Evolutionary conservation across 2,888 invertebrate species (phyloP).

Genomic region (Nomada flava): DNA sequence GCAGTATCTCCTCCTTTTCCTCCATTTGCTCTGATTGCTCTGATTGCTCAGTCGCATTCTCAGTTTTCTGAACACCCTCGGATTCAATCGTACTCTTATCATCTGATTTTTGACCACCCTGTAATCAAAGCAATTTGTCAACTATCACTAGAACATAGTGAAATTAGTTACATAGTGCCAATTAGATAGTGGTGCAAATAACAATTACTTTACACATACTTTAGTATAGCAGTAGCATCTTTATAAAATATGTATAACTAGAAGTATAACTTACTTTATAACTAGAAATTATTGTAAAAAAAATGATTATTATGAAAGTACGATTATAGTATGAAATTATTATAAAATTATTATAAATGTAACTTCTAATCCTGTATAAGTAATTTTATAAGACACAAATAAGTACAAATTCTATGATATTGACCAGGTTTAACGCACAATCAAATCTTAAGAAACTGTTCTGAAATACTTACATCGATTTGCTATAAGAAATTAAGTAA

Average conservation of each 20-base stretch:
- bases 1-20: slow-evolving; percentile 81
- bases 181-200: slow-evolving; percentile 47
- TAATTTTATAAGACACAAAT: slow-evolving; percentile 4
- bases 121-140: slow-evolving; percentile 82
- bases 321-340: too few species aligned
- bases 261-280: slow-evolving; percentile 16
- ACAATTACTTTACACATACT: slow-evolving; percentile 1
- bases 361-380: background rate
- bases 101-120: slow-evolving; percentile 82
- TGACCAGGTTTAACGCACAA: background rate
- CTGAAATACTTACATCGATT: slow-evolving; percentile 45
- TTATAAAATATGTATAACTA: slow-evolving; percentile 1
- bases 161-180: slow-evolving; percentile 40
- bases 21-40: slow-evolving; percentile 81
- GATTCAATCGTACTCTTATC: slow-evolving; percentile 82
- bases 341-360: background rate
- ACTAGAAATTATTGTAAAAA: background rate
- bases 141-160: slow-evolving; percentile 47
- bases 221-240: background rate
- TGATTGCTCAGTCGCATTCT: slow-evolving; percentile 80
- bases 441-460: slow-evolving; percentile 7
- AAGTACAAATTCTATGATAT: slow-evolving; percentile 1
- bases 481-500: slow-evolving; percentile 29
- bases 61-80: slow-evolving; percentile 83
- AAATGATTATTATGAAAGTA: too few species aligned